These are phyloP conservation scores for Tringa solitaria DNA, from an alignment of 2,113 vertebrate genomes.

Conservation along the genomic window DNA sequence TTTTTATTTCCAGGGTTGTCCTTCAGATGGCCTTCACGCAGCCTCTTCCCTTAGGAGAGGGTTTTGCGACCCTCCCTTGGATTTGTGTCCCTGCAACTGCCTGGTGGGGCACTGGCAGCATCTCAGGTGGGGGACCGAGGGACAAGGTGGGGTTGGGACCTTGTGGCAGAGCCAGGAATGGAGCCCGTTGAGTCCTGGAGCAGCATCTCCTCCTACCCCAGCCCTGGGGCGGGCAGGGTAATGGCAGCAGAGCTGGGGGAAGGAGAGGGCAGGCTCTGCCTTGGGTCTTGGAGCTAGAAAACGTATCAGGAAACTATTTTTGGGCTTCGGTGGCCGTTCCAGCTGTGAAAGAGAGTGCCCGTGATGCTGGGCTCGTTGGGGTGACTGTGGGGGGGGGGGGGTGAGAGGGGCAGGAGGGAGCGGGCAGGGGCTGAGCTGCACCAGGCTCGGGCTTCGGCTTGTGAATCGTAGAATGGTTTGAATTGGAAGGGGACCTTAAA, in stretches of 20 bases:
- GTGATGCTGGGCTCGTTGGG: rapidly evolving
- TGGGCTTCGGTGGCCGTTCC: not conserved
- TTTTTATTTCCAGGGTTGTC: not conserved
- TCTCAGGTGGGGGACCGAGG: rapidly evolving
- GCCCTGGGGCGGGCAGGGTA: not conserved
- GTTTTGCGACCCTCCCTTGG: not conserved
- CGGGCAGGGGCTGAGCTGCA: not conserved
- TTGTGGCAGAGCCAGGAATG: not conserved
- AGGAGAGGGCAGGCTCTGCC: not conserved
- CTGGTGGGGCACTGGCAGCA: not conserved
- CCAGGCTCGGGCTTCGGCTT: not conserved
- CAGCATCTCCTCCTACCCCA: not conserved
- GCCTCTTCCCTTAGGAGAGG: rapidly evolving
- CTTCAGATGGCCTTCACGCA: not conserved
- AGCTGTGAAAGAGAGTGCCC: not conserved
- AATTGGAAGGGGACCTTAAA: too few species aligned
- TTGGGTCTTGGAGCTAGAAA: not conserved
- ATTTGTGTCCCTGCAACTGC: not conserved
- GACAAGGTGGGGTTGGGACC: not conserved
- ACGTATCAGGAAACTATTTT: not conserved
- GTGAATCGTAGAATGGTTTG: too few species aligned
- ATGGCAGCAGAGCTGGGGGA: not conserved
- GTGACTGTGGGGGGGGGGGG: not conserved
- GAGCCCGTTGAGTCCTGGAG: not conserved
- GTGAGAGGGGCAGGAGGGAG: not conserved